A percentile compares a stretch with the other conserved stretches of the same genome.
phyloP scores from a whole-genome alignment of 92 coral and sea anemone species.

The Phenganax marumi region DNA sequence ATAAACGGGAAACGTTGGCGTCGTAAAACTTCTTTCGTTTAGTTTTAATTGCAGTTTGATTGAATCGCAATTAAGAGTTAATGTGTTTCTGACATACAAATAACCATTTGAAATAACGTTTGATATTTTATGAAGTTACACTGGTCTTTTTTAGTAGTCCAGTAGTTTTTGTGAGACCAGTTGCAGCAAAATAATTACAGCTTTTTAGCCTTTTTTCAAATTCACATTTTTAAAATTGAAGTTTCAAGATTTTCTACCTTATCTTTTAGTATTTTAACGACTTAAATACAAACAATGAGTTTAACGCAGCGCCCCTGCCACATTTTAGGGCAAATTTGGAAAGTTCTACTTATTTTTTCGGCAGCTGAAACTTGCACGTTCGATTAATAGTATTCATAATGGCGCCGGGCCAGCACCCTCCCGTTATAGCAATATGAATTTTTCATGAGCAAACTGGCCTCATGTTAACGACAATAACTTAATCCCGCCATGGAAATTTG shows the following conservation, averaged over 20 bases:
- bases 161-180: too few relatives aligned
- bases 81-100: not conserved
- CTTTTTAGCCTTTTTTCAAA: too few relatives aligned
- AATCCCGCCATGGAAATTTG: not conserved
- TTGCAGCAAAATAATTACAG: too few relatives aligned
- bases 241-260: too few relatives aligned
- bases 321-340: not conserved
- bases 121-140: not conserved
- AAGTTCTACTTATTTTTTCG: not conserved
- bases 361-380: not conserved
- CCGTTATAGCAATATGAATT: slow-evolving; percentile 10
- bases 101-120: not conserved
- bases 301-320: not conserved
- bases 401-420: not conserved
- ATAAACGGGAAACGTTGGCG: slow-evolving; percentile 17
- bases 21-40: not conserved
- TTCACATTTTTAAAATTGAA: too few relatives aligned
- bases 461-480: not conserved
- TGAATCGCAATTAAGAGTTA: not conserved
- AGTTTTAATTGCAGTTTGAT: slow-evolving; percentile 3
- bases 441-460: slow-evolving; percentile 12
- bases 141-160: too few relatives aligned
- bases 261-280: not conserved
- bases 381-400: slow-evolving; percentile 16
- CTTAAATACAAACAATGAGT: not conserved